Percentiles rank a stretch among this genome's conserved stretches.
phyloP scores from a whole-genome alignment of 2,797 vertebrate species.

The Propithecus perrieri region DNA sequence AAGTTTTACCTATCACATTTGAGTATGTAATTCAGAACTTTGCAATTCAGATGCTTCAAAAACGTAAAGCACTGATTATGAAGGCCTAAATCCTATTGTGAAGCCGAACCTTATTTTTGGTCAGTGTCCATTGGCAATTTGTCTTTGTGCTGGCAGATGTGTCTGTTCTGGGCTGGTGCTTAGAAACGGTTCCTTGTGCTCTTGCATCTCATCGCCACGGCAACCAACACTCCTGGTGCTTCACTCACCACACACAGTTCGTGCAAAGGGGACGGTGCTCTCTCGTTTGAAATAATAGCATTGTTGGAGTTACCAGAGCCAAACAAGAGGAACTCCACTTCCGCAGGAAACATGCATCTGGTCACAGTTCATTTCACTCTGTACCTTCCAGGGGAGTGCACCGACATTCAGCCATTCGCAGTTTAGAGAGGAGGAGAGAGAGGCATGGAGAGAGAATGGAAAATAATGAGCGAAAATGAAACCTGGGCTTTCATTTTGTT shows the following conservation, averaged over 20 bases:
- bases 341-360: constrained; percentile 75
- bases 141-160: constrained; percentile 54
- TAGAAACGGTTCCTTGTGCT: constrained; percentile 71
- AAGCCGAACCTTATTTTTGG: constrained; percentile 70
- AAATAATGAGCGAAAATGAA: not conserved
- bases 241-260: constrained; percentile 52
- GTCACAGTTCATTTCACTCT: constrained; percentile 68
- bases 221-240: constrained; percentile 62
- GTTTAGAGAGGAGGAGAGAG: not conserved
- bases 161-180: constrained; percentile 69
- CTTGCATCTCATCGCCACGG: constrained; percentile 78
- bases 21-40: not conserved
- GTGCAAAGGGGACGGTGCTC: constrained; percentile 13
- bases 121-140: not conserved
- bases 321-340: constrained; percentile 52
- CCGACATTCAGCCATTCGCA: not conserved
- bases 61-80: not conserved
- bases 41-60: not conserved
- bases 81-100: not conserved
- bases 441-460: not conserved
- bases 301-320: constrained; percentile 58
- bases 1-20: not conserved
- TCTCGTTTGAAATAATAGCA: not conserved
- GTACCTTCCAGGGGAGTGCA: constrained; percentile 85
- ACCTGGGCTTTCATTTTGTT: constrained; percentile 17